Evolutionary conservation across 2,888 invertebrate genomes (phyloP).

Genomic region (Fissipunctia ypsillon): DNA sequence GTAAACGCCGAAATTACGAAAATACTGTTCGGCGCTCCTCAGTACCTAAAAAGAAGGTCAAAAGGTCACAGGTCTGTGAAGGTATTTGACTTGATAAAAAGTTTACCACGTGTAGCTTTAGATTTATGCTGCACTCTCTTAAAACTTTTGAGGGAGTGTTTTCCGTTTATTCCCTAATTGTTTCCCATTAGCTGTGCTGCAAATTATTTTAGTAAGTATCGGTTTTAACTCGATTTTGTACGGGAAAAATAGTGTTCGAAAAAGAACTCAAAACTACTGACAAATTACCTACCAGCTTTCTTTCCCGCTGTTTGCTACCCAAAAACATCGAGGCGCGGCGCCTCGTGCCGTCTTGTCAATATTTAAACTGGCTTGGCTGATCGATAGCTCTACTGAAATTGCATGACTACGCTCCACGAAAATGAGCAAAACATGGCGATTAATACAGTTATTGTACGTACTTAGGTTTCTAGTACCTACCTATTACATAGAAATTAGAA

Average conservation of each 20-base stretch:
- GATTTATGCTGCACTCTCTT: slow-evolving; percentile 9
- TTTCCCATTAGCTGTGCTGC: not conserved
- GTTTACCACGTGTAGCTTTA: not conserved
- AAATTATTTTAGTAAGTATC: not conserved
- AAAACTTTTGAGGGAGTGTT: not conserved
- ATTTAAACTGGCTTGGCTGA: slow-evolving; percentile 15
- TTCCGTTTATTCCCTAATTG: not conserved
- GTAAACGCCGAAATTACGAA: slow-evolving; percentile 17
- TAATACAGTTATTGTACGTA: not conserved
- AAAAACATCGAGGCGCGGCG: not conserved
- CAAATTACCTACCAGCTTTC: not conserved
- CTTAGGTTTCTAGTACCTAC: not conserved
- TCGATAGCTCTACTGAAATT: slow-evolving; percentile 19
- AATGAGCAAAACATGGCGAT: not conserved
- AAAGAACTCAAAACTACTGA: too few relatives aligned
- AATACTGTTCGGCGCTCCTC: slow-evolving; percentile 27
- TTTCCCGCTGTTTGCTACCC: not conserved
- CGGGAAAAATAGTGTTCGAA: not conserved
- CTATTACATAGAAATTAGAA: not conserved
- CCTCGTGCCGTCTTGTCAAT: slow-evolving; percentile 15
- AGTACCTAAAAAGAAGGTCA: slow-evolving; percentile 15
- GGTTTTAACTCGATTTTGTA: not conserved
- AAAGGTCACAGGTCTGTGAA: slow-evolving; percentile 42
- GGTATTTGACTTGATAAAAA: slow-evolving; percentile 25
- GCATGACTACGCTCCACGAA: not conserved